Conservation (phyloP, 1,140 invertebrate genomes). For the Prorops nasuta region DNA sequence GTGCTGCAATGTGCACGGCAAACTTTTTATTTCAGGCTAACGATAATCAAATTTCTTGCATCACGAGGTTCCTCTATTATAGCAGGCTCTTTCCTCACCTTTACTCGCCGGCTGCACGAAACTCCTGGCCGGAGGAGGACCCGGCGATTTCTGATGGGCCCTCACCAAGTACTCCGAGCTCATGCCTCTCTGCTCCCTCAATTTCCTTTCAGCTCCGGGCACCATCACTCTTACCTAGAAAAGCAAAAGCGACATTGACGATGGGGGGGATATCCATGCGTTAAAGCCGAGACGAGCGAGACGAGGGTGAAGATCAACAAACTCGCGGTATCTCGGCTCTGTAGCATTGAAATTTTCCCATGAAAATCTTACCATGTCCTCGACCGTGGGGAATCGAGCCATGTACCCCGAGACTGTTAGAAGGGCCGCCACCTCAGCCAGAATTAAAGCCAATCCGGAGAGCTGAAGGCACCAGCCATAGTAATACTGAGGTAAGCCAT, state of each 20-base stretch:
- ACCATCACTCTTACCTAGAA: slow-evolving; percentile 63
- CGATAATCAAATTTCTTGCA: background rate
- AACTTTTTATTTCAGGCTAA: slow-evolving; percentile 1
- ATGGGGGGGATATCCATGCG: background rate
- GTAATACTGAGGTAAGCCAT: slow-evolving; percentile 59
- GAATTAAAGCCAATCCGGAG: slow-evolving; percentile 65
- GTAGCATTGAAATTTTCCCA: background rate
- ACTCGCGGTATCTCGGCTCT: background rate
- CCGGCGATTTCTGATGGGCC: slow-evolving; percentile 52
- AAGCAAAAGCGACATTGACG: background rate
- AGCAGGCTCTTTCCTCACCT: slow-evolving; percentile 17
- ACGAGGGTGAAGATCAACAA: slow-evolving; percentile 10
- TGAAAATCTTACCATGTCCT: slow-evolving; percentile 61
- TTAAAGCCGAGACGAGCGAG: background rate
- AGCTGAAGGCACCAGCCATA: slow-evolving; percentile 74
- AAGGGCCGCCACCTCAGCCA: slow-evolving; percentile 66
- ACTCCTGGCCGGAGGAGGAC: slow-evolving; percentile 39
- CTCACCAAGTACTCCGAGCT: slow-evolving; percentile 53
- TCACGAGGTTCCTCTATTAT: background rate
- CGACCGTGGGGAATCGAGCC: slow-evolving; percentile 62
- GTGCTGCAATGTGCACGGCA: slow-evolving; percentile 25
- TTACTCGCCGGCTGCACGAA: slow-evolving; percentile 44
- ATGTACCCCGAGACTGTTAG: slow-evolving; percentile 66
- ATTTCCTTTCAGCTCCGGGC: slow-evolving; percentile 62
- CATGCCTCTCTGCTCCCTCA: slow-evolving; percentile 56